Evolutionary conservation across 2,113 vertebrate genomes (phyloP).

Genomic region (Gasterosteus nipponicus): DNA sequence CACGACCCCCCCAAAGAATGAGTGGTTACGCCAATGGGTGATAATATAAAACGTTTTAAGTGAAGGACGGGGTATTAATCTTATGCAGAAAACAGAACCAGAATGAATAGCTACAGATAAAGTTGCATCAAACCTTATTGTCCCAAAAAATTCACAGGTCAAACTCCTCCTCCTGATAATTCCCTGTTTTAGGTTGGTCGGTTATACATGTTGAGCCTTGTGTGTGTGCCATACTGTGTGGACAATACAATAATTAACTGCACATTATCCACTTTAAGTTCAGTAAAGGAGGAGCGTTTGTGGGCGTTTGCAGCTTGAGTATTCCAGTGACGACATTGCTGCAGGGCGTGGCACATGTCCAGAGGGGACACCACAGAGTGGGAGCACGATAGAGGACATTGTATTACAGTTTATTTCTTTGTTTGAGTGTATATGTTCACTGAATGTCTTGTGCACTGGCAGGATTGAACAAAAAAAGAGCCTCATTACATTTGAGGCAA

Average conservation of each 20-base stretch:
- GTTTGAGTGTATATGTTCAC: background rate
- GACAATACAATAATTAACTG: background rate
- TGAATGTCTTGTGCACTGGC: background rate
- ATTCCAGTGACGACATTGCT: constrained; percentile 11
- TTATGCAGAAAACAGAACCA: background rate
- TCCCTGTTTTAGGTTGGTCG: background rate
- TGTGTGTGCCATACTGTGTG: background rate
- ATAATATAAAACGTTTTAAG: background rate
- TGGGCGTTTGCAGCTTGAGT: background rate
- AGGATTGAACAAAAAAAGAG: constrained; percentile 3
- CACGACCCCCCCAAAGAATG: no score
- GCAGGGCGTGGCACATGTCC: constrained; percentile 74
- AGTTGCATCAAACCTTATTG: background rate
- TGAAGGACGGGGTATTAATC: background rate
- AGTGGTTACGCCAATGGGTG: background rate
- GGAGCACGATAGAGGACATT: constrained; percentile 25
- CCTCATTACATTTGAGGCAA: background rate
- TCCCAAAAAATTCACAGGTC: background rate
- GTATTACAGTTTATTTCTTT: constrained; percentile 12
- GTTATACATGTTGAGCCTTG: background rate
- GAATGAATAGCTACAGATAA: background rate
- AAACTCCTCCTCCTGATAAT: background rate
- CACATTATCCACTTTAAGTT: background rate
- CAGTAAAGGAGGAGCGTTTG: constrained; percentile 7
- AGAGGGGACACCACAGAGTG: constrained; percentile 32